phyloP scores from a whole-genome alignment of 2,113 vertebrate species.

The Coregonus clupeaformis region DNA sequence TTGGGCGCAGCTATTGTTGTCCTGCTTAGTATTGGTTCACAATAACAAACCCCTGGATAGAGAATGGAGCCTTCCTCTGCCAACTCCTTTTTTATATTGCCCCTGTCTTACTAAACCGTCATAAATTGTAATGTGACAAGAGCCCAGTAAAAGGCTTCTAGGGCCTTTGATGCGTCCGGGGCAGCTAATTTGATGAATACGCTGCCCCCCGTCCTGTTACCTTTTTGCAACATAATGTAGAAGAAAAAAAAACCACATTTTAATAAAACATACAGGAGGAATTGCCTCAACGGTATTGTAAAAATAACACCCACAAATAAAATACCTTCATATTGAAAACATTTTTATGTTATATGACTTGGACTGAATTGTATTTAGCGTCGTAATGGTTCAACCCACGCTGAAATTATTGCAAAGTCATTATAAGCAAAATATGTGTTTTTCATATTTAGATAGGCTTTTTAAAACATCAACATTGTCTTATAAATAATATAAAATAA shows the following conservation, averaged over 20 bases:
- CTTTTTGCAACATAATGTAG: conserved; percentile 80
- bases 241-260: conserved; percentile 71
- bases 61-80: conserved; percentile 74
- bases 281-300: conserved; percentile 38
- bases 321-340: conserved; percentile 29
- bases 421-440: too few species aligned
- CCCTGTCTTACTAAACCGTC: conserved; percentile 62
- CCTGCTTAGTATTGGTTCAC: conserved; percentile 58
- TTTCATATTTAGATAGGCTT: background rate
- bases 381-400: background rate
- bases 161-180: conserved; percentile 79
- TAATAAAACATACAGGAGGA: conserved; percentile 60
- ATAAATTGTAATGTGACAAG: conserved; percentile 76
- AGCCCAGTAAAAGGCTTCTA: conserved; percentile 68
- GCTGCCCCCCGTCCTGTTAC: conserved; percentile 80
- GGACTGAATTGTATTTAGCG: background rate
- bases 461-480: background rate
- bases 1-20: conserved; percentile 13
- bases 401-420: too few species aligned
- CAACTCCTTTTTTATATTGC: conserved; percentile 74
- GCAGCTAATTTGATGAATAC: conserved; percentile 87
- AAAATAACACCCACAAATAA: conserved; percentile 61
- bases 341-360: too few species aligned
- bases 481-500: background rate
- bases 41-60: conserved; percentile 71